Conservation (phyloP, 2,888 invertebrate genomes). For the Stratiomys singularior region DNA sequence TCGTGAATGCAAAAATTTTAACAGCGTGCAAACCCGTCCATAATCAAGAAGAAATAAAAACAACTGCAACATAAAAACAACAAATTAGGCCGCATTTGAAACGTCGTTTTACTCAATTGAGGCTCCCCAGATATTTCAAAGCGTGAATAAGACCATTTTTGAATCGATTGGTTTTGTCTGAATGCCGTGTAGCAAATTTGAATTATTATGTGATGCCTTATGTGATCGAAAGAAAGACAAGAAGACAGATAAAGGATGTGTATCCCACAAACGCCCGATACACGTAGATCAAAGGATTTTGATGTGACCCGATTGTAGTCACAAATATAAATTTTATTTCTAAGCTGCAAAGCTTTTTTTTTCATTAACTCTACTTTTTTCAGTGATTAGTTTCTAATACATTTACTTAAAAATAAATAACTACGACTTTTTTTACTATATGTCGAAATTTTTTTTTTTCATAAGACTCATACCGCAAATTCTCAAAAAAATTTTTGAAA, state of each 20-base stretch:
- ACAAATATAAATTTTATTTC: background rate
- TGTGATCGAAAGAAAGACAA: background rate
- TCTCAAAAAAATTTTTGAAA: no score
- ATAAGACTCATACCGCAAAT: background rate
- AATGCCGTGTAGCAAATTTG: background rate
- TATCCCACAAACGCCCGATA: background rate
- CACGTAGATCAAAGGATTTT: background rate
- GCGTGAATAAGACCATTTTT: background rate
- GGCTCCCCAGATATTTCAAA: no score
- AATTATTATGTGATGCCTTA: background rate
- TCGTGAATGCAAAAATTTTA: background rate
- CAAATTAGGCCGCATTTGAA: background rate
- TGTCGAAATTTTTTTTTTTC: background rate
- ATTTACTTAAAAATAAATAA: background rate
- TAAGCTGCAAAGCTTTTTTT: background rate
- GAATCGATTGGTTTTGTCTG: background rate
- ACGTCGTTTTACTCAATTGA: no score
- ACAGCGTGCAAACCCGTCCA: background rate
- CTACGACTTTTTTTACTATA: background rate
- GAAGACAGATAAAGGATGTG: no score
- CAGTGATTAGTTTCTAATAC: background rate
- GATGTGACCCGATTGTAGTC: background rate
- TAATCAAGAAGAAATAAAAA: background rate
- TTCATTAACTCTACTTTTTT: background rate
- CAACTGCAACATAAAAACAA: background rate